phyloP scores from a whole-genome alignment of 1,140 invertebrate species.

The Acromyrmex charruanus region DNA sequence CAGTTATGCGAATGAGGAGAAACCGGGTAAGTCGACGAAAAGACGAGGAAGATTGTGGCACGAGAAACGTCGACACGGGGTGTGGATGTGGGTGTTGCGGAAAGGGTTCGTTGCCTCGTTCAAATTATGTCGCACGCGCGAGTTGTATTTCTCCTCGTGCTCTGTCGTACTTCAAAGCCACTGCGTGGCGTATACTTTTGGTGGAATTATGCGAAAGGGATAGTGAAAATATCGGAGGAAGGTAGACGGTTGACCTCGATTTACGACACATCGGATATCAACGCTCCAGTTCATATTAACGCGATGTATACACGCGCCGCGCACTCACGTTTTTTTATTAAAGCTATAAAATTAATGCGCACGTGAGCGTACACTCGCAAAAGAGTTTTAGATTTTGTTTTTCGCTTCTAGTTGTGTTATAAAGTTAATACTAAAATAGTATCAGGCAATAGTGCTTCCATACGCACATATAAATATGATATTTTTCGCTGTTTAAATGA shows the following conservation, averaged over 20 bases:
- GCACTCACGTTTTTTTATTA: conserved; percentile 50
- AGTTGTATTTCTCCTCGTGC: conserved; percentile 48
- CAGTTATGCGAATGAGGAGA: conserved; percentile 66
- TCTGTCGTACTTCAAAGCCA: conserved; percentile 61
- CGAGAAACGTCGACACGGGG: conserved; percentile 48
- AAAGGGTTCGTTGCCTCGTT: conserved; percentile 70
- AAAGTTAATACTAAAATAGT: conserved; percentile 35
- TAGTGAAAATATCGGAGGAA: conserved; percentile 56
- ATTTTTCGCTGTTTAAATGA: neutral
- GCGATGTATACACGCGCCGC: neutral
- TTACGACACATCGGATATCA: conserved; percentile 39
- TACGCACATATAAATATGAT: neutral
- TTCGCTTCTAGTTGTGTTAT: conserved; percentile 20
- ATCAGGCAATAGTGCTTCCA: neutral
- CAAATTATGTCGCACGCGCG: conserved; percentile 64
- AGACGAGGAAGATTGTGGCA: conserved; percentile 69
- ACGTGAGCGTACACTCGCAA: conserved; percentile 11
- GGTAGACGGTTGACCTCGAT: conserved; percentile 68
- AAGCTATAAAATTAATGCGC: conserved; percentile 58
- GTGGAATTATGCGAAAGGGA: conserved; percentile 65
- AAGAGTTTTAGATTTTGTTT: conserved; percentile 48
- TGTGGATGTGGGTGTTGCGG: conserved; percentile 43
- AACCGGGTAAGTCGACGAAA: conserved; percentile 72
- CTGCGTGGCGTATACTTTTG: conserved; percentile 57
- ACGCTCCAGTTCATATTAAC: conserved; percentile 45